Conservation (phyloP, 2,113 vertebrate genomes). For the Salminus brasiliensis region DNA sequence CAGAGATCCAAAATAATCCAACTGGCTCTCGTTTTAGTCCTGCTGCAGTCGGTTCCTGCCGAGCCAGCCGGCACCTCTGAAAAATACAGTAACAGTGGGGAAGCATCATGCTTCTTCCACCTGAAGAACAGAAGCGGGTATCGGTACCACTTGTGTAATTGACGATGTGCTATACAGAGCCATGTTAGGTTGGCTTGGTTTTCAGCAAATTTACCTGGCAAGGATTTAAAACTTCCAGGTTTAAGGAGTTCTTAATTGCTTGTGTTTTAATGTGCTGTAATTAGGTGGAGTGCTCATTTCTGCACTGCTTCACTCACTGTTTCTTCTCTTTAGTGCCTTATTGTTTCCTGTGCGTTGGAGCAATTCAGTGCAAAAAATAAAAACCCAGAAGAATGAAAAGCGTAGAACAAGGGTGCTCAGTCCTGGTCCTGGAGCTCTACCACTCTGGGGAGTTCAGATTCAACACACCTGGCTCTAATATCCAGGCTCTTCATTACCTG, state of each 20-base stretch:
- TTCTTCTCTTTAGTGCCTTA: background rate
- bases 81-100: background rate
- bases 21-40: conserved; percentile 42
- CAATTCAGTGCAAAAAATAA: too few species aligned
- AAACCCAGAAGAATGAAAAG: too few species aligned
- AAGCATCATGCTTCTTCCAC: conserved; percentile 9
- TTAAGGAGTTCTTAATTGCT: background rate
- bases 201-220: background rate
- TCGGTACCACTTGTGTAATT: background rate
- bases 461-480: too few species aligned
- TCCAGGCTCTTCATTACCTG: too few species aligned
- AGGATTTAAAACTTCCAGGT: background rate
- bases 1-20: conserved; percentile 6
- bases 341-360: background rate
- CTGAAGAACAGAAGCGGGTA: background rate
- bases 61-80: background rate
- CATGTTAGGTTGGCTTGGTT: background rate
- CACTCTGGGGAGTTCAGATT: too few species aligned
- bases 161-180: background rate
- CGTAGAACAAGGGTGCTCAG: too few species aligned
- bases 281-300: conserved; percentile 8
- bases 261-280: background rate
- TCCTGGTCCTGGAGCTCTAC: too few species aligned
- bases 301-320: background rate
- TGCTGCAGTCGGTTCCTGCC: conserved; percentile 35